Percentiles rank a stretch among this genome's conserved stretches.
These are phyloP conservation scores for Addax nasomaculatus DNA, from an alignment of 2,113 vertebrate species.

Conservation along the genomic window DNA sequence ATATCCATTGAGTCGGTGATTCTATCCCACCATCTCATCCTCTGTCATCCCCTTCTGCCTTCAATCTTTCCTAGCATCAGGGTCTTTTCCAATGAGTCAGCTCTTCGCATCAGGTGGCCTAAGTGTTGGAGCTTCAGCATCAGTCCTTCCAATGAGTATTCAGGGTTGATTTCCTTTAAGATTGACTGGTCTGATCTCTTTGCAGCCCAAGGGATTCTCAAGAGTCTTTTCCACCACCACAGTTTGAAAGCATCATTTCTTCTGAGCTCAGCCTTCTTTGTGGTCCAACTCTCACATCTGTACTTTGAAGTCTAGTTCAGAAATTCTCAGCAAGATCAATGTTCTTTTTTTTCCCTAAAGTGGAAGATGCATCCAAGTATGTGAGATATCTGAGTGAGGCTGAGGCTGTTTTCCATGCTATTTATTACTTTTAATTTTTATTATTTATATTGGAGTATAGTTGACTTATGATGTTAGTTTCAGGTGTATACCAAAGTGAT, in stretches of 20 bases:
- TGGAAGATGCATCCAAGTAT: background rate
- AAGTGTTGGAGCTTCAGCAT: background rate
- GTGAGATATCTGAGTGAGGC: background rate
- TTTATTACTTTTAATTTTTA: background rate
- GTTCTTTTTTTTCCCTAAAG: background rate
- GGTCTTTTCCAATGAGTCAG: background rate
- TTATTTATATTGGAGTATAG: background rate
- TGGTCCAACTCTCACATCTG: background rate
- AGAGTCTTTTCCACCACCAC: background rate
- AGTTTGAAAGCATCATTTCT: background rate
- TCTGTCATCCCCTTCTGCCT: background rate
- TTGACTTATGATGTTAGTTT: background rate
- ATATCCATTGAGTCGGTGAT: background rate
- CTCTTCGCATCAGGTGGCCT: background rate
- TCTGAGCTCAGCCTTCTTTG: background rate
- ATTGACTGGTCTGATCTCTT: background rate
- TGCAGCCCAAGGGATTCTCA: background rate
- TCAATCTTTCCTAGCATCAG: background rate
- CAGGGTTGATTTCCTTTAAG: background rate
- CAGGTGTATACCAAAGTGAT: background rate
- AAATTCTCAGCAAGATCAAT: background rate
- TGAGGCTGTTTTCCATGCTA: background rate
- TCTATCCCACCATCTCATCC: background rate
- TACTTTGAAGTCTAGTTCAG: background rate
- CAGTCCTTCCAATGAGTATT: background rate